Evolutionary conservation across 2,888 invertebrate genomes (phyloP), one percentile per base, ranked within the genome.

Genomic region (Halocaridina rubra): DNA sequence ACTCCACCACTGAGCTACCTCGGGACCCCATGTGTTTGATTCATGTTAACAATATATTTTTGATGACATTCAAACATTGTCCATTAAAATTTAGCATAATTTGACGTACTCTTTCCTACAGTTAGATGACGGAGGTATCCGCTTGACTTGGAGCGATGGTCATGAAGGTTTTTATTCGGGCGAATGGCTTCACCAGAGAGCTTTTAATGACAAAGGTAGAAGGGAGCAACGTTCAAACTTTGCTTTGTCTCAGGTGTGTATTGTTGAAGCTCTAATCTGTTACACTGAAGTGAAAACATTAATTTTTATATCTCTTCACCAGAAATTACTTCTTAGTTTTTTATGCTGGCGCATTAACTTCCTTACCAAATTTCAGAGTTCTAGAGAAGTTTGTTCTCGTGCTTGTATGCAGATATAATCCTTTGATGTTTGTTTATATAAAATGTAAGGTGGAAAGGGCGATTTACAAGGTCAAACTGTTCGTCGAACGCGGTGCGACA

Each of bases 121-220:
- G 81, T 75, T 81, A 76, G 27, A n/a, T 13, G 77, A 72, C 46
- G 78, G 82, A 10, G 19, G 29, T 19, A 27, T 84, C 29, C 24
- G 8, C 27, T 59, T 84, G 72, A 71, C n/a, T 27, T 84, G 82
- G 82, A 16, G 24, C 0, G 82, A 84, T 22, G 82, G 78, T 16
- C 82, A 84, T 72, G 22, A 29, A 19, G 64, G 82, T 72, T 2
- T 10, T 5, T 84, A 24, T 59, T 27, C 57, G 0, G 82, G 82
- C 29, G 7, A 53, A 10, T 84, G 82, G 82, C 82, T 84, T 0
- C 61, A 61, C 61, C 71, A 61, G n/a, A 53, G 82, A 8, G 39
- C 78, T 46, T 84, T 84, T 59, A 84, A 32, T 2, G 71, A 53
- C 2, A 61, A 59, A n/a, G 72, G 72, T 29, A 57, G 82, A 29